Conservation (phyloP, 2,888 invertebrate genomes). For the Tetanocera ferruginea region DNA sequence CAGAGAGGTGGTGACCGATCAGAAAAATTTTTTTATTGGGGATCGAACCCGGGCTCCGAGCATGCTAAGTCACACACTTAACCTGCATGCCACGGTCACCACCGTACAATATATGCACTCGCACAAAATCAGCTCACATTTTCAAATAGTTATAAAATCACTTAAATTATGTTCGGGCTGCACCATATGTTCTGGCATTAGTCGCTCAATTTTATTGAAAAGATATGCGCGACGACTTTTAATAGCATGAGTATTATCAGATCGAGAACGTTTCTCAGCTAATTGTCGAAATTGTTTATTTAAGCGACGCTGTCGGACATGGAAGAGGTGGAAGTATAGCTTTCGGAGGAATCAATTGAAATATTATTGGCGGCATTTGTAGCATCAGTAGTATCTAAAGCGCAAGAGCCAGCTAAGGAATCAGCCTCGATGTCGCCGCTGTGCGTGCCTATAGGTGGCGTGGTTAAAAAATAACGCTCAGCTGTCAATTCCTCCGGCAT, state of each 20-base stretch:
- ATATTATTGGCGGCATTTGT: constrained; percentile 52
- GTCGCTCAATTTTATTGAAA: constrained; percentile 81
- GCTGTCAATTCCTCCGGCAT: constrained; percentile 67
- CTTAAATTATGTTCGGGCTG: constrained; percentile 84
- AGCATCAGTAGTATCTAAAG: constrained; percentile 34
- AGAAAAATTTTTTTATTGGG: too few species aligned
- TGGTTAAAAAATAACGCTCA: constrained; percentile 50
- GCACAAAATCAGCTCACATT: background rate
- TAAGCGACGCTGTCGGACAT: constrained; percentile 41
- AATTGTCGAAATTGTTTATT: constrained; percentile 50
- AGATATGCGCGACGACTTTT: constrained; percentile 75
- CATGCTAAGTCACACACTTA: too few species aligned
- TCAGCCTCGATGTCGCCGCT: background rate
- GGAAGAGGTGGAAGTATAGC: constrained; percentile 49
- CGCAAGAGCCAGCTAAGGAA: constrained; percentile 21
- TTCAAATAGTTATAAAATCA: constrained; percentile 73
- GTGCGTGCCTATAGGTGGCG: constrained; percentile 50
- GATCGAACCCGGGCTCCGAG: too few species aligned
- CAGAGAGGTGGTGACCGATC: too few species aligned
- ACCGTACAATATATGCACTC: background rate
- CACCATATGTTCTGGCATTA: constrained; percentile 83
- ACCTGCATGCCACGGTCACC: too few species aligned
- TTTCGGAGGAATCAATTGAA: constrained; percentile 61
- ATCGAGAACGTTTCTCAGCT: constrained; percentile 58
- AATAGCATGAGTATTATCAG: constrained; percentile 58